Percentiles rank a stretch among this genome's conserved stretches.
phyloP scores from a whole-genome alignment of 2,888 invertebrate genomes.

The Allophyes oxyacanthae region DNA sequence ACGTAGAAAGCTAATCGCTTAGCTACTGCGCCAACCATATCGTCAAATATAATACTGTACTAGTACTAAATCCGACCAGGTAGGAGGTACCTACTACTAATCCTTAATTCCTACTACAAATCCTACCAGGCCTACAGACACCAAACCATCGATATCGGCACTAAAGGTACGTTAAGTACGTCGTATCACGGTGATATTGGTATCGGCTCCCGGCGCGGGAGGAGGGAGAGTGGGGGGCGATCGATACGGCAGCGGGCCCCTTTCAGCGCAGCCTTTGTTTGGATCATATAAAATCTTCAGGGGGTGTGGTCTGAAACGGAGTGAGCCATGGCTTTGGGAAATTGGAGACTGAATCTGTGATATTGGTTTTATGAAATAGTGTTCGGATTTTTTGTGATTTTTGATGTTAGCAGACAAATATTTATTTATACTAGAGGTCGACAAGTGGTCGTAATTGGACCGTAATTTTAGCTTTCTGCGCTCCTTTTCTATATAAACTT shows the following conservation, averaged over 20 bases:
- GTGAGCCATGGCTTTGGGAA: conserved; percentile 48
- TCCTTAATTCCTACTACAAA: too few relatives aligned
- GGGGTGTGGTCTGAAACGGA: conserved; percentile 72
- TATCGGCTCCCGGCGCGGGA: conserved; percentile 32
- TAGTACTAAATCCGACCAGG: too few relatives aligned
- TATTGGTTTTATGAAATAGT: not conserved
- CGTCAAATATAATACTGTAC: too few relatives aligned
- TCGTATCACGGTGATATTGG: conserved; percentile 53
- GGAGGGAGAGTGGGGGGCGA: conserved; percentile 35
- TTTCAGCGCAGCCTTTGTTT: conserved; percentile 77
- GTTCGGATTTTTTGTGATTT: not conserved
- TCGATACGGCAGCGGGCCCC: conserved; percentile 58
- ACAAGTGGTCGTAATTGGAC: too few relatives aligned
- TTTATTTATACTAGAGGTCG: too few relatives aligned
- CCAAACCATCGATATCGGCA: conserved; percentile 34
- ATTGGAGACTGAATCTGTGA: conserved; percentile 12
- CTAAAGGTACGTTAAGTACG: conserved; percentile 44
- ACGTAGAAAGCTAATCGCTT: too few relatives aligned
- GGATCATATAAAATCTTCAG: conserved; percentile 84
- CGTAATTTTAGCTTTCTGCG: too few relatives aligned
- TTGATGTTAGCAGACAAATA: too few relatives aligned
- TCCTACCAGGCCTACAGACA: not conserved
- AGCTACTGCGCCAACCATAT: too few relatives aligned
- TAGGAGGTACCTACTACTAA: too few relatives aligned
- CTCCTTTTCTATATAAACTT: too few relatives aligned